Evolutionary conservation across 2,797 vertebrate genomes (phyloP), one percentile per base, ranked within the genome.

Genomic region (Anableps anableps): DNA sequence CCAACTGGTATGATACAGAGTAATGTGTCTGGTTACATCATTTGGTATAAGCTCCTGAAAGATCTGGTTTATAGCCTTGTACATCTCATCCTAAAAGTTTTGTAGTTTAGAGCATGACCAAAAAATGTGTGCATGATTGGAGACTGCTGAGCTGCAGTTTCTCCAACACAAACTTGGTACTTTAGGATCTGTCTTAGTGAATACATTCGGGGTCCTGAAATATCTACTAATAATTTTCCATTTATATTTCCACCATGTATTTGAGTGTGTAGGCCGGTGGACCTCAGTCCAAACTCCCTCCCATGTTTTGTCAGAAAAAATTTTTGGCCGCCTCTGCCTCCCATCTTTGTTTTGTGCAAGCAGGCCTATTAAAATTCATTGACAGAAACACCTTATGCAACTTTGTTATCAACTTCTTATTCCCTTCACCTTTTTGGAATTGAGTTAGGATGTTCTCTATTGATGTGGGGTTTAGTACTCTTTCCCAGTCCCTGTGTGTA

Each of bases 1-100:
- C 16, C 17, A 17, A 5, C 48, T 17, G 48, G 48, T 19, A 17
- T 50, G 5, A 17, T 17, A 50, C 48, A 3, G 17, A 50, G 48
- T 50, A 50, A 17, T 17, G 48, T 5, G 5, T 1, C 17, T 16
- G n/a, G 48, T 17, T 50, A 5, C 14, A 17, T 50, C 3, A 3
- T 50, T 50, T 6, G 38, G 38, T 31, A 62, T 31, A 14, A 31
- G 9, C 58, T 31, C 64, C 36, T 23, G 45, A 21, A 50, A 73
- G 16, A 73, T 50, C 5, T 74, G 50, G 21, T 55, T 74, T 74
- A 55, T 55, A 55, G 50, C 34, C 31, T 6, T 38, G 26, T 74
- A 74, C 34, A 74, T 50, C 21, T 74, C 73, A n/a, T 74, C 48
- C 73, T 50, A 55, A n/a, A 55, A 41, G 13, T 55, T 29, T 55